Percentiles rank a stretch among this genome's conserved stretches.
phyloP scores from a whole-genome alignment of 2,113 vertebrate species.

The Callithrix jacchus region DNA sequence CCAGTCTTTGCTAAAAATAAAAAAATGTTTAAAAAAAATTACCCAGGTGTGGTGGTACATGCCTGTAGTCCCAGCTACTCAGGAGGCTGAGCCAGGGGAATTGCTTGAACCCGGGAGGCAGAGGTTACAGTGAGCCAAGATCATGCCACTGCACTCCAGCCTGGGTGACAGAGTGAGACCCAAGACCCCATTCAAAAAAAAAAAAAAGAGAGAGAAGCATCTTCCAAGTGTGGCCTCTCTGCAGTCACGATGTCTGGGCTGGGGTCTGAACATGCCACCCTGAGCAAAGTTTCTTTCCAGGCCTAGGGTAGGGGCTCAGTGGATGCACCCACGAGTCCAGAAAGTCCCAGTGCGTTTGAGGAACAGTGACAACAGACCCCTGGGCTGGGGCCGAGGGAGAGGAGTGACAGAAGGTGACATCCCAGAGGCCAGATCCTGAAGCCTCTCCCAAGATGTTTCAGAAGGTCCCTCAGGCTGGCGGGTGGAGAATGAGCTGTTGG shows the following conservation, averaged over 20 bases:
- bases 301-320: no score
- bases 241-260: background rate
- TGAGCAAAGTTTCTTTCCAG: background rate
- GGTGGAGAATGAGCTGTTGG: background rate
- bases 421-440: background rate
- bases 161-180: no score
- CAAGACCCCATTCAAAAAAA: background rate
- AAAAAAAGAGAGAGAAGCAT: background rate
- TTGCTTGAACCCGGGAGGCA: no score
- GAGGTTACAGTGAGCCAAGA: no score
- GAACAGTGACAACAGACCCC: background rate
- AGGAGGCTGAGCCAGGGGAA: no score
- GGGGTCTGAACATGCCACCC: background rate
- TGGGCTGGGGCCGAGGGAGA: background rate
- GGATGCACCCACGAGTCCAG: accelerated
- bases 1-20: no score
- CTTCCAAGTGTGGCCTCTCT: background rate
- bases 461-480: background rate
- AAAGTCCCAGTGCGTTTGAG: background rate
- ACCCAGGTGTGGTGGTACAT: no score
- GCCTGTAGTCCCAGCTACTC: no score
- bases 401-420: background rate
- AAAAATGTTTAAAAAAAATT: no score
- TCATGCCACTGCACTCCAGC: no score
- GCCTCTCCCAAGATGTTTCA: background rate